Conservation (phyloP, 2,113 vertebrate genomes). For the Symphodus melops region DNA sequence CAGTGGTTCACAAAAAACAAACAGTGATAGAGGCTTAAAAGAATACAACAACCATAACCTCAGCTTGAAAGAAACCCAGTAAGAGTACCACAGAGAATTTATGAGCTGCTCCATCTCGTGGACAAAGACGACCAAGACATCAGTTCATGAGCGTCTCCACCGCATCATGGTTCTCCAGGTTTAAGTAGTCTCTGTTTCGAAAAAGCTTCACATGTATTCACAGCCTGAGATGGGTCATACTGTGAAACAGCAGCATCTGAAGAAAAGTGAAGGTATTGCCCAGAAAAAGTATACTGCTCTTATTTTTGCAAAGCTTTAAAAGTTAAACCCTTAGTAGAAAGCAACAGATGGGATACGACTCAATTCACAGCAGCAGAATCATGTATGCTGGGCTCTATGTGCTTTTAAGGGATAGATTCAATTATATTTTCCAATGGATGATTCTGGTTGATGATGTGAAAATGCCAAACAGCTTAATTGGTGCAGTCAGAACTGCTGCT, state of each 20-base stretch:
- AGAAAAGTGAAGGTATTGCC: conserved; percentile 7
- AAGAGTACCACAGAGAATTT: conserved; percentile 26
- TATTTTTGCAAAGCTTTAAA: conserved; percentile 4
- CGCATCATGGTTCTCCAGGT: conserved; percentile 8
- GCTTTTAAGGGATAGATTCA: neutral
- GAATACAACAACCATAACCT: conserved; percentile 46
- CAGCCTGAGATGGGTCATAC: neutral
- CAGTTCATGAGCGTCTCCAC: conserved; percentile 23
- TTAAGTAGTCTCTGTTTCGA: conserved; percentile 3
- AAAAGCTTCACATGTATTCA: conserved; percentile 11
- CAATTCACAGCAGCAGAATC: conserved; percentile 57
- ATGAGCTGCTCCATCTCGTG: neutral
- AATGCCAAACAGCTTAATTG: neutral
- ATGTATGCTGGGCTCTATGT: neutral
- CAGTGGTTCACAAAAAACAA: conserved; percentile 14
- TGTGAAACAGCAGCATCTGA: conserved; percentile 5
- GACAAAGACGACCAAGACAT: conserved; percentile 19
- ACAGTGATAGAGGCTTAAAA: neutral
- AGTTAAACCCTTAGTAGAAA: neutral
- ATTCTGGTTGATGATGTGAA: neutral
- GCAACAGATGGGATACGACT: neutral
- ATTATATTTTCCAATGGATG: neutral
- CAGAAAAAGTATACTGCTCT: neutral
- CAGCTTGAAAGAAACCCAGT: conserved; percentile 28
- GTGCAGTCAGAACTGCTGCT: conserved; percentile 46